Evolutionary conservation across 2,113 vertebrate genomes (phyloP).

Genomic region (Catharus bicknelli): DNA sequence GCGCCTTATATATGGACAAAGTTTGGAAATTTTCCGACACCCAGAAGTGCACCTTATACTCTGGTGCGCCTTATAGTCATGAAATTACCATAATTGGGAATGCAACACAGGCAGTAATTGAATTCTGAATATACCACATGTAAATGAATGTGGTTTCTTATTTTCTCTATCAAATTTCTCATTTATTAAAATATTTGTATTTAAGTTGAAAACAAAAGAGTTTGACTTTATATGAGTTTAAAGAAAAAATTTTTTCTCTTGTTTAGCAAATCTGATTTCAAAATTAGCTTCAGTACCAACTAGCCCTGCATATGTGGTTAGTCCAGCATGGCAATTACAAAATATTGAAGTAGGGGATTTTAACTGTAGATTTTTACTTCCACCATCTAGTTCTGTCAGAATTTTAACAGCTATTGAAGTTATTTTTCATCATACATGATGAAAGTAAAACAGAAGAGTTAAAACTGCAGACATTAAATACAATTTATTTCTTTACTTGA

Average conservation of each 20-base stretch:
- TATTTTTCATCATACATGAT: background rate
- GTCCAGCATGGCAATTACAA: background rate
- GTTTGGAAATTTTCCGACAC: too few species aligned
- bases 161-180: background rate
- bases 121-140: background rate
- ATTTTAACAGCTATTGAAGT: background rate
- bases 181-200: background rate
- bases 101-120: background rate
- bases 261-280: background rate
- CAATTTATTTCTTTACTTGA: background rate
- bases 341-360: background rate
- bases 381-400: background rate
- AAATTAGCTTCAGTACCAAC: background rate
- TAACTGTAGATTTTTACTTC: background rate
- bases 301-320: background rate
- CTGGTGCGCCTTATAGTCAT: too few species aligned
- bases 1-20: too few species aligned
- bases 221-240: background rate
- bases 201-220: background rate
- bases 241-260: background rate
- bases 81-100: background rate
- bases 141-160: background rate
- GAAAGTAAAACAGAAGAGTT: background rate
- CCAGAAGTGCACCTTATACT: too few species aligned
- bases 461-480: background rate